Base-by-base conservation (phyloP, 2,888 invertebrate genomes). In the Conomelus anceps region DNA sequence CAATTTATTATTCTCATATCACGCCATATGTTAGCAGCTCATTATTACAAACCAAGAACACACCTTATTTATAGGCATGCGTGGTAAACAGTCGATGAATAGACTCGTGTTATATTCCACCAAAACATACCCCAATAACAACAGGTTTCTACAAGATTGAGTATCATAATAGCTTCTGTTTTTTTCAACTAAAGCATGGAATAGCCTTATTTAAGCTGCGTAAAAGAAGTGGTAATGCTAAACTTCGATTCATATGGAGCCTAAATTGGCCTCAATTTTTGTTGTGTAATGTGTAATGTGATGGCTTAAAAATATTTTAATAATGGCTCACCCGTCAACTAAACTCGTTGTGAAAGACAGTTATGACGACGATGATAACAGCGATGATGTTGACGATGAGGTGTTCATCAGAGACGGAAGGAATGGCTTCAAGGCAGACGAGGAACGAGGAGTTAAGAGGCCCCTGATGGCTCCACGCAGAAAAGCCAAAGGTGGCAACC, bases 351-450 rank as follows among this genome's bases (percentile, higher is more conserved):
- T 96, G 86, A 94, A 95, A 90, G 96, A 96, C 92, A 96, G 95
- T 91, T 94, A 95, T 90, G 96, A 96, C 92, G 96, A 96, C 91
- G 93, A 93, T 86, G 96, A 96, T 91, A 95, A 95, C 91, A 94
- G 96, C 91, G 96, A 96, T 92, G 96, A 96, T 93, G 95, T 96
- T 20, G 96, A 96, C 92, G 96, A 96, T 92, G 96, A 96, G 93
- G 96, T 96, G 22, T 96, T 96, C 92, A 96, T 96, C 91, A 94
- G 96, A 90, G 96, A 96, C 93, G 96, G 96, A 22, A 95, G 95
- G 92, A 95, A 95, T 91, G 95, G 96, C 87, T 94, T 93, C 91
- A 96, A 95, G 93, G 93, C 95, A 89, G 94, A 94, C 89, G 96
- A 96, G 92, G 96, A 96, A 91, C 94, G 96, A 91, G 96, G 96